Conservation (phyloP, 2,888 invertebrate genomes). For the Melanotus villosus region DNA sequence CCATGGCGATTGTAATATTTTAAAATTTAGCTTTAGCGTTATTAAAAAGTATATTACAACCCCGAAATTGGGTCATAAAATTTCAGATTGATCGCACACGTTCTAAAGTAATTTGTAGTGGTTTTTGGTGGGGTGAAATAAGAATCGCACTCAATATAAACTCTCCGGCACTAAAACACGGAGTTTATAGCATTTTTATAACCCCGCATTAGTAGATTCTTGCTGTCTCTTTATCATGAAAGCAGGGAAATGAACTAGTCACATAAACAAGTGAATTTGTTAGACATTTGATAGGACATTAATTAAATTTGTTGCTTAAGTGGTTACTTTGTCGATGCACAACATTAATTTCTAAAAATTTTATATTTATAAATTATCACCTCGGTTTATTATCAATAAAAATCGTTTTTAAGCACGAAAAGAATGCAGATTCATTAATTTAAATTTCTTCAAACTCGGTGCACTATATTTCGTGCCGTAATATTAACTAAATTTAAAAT, state of each 20-base stretch:
- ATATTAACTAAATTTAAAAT: too few species aligned
- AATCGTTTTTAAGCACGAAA: conserved; percentile 4
- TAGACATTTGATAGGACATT: conserved; percentile 24
- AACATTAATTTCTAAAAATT: conserved; percentile 20
- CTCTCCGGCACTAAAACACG: conserved; percentile 16
- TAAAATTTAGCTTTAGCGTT: conserved; percentile 16
- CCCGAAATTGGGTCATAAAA: conserved; percentile 37
- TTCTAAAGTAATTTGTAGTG: conserved; percentile 19
- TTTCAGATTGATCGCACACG: conserved; percentile 19
- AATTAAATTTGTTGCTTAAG: conserved; percentile 31
- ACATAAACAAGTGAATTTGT: conserved; percentile 35
- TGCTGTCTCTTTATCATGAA: conserved; percentile 25
- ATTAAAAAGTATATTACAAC: conserved; percentile 33
- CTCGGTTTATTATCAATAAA: conserved; percentile 22
- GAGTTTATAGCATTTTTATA: conserved; percentile 32
- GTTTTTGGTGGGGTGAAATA: conserved; percentile 21
- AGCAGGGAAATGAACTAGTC: conserved; percentile 22
- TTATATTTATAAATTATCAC: conserved; percentile 15
- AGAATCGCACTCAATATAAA: conserved; percentile 26
- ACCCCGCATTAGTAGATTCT: conserved; percentile 24
- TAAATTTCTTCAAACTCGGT: conserved; percentile 10
- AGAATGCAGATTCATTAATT: conserved; percentile 18
- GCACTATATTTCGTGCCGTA: neutral
- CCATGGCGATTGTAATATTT: conserved; percentile 29
- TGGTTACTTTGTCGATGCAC: conserved; percentile 12